Evolutionary conservation across 2,888 invertebrate genomes (phyloP), one percentile per base, ranked within the genome.

Genomic region (Nyleta sp.): DNA sequence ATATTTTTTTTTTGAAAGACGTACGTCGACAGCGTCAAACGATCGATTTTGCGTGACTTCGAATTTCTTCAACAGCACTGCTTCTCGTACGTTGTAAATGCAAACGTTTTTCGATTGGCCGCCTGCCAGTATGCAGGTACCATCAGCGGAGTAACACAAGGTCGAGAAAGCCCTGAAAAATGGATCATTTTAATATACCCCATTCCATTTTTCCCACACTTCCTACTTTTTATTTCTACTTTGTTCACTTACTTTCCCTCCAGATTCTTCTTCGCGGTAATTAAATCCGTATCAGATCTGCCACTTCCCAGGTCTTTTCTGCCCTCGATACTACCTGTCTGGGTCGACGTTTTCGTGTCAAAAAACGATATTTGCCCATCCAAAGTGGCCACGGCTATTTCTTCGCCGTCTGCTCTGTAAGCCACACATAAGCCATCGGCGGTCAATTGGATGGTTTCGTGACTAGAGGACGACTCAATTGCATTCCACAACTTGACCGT

Each of bases 91-190:
- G 87, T 96, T 96, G 91, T 99, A 99, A 80, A 99, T 95, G 85
- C 99, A 99, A 48, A 99, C 95, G 90, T 96, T 95, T 90, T 98
- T 97, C 0, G 98, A 98, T 87, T 96, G 96, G 0, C 99, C 99
- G 5, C 95, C 99, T 15, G 98, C 98, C 33, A 99, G 91, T 3
- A 99, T 91, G 85, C 95, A 96, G 60, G 94, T 93, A 0, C 99
- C 99, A 92, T 99, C 98, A 0, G 98, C 96, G 0, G 98, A 96
- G 89, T 98, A 99, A 85, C 97, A 96, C 64, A 99, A 92, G 2
- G 96, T 95, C 2, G 96, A 96, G 91, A 99, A 99, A 0, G 96
- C 95, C 90, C 98, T 98, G 7, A 18, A 75, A 57, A 40, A n/a
- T n/a, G 10, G 6, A 59, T 17, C 18, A 38, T 8, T 38, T 38